Base-by-base conservation (phyloP, 2,113 vertebrate species). In the Galbula dea region DNA sequence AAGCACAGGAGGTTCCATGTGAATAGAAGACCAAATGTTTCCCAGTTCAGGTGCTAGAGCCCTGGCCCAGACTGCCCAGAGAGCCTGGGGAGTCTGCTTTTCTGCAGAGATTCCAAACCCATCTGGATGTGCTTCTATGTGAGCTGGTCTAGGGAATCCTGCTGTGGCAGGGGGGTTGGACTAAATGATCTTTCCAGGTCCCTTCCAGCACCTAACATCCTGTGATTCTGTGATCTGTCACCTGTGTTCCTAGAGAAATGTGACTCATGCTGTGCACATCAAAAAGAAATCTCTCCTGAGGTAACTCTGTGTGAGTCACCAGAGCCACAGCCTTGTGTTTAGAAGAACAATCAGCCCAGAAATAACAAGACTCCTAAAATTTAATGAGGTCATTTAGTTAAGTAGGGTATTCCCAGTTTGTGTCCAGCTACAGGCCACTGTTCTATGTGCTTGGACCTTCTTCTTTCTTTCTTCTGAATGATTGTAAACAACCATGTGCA, bases 331-430 rank as follows among this genome's bases (percentile, higher is more conserved):
- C 72, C 79, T 76, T 89, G 62, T 81, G 95, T 96, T 97, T 92
- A 91, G 89, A 96, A 93, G 93, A 97, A 93, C 95, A 97, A 96
- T 93, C 92, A 96, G 83, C 78, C 59, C 94, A 94, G 91, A 87
- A 97, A 96, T 94, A 95, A 95, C 89, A 90, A 43, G 45, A 85
- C 61, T 88, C 41, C 85, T 96, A 93, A 97, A 96, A 95, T 95
- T 96, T 97, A 97, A 97, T 93, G 78, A 97, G 75, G 76, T 93
- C 67, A 86, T 96, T 97, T 96, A 94, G 78, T 92, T 90, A 87
- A 97, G 97, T 95, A 87, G 67, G 86, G 51, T 83, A 75, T 84
- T 92, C 69, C 89, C 83, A 90, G 86, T 92, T 93, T 96, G 37
- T 96, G 68, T 96, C 94, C 96, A 92, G 75, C 58, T 96, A 94